These are phyloP conservation scores for Stenichneumon culpator DNA, from an alignment of 2,888 invertebrate species.

Conservation along the genomic window DNA sequence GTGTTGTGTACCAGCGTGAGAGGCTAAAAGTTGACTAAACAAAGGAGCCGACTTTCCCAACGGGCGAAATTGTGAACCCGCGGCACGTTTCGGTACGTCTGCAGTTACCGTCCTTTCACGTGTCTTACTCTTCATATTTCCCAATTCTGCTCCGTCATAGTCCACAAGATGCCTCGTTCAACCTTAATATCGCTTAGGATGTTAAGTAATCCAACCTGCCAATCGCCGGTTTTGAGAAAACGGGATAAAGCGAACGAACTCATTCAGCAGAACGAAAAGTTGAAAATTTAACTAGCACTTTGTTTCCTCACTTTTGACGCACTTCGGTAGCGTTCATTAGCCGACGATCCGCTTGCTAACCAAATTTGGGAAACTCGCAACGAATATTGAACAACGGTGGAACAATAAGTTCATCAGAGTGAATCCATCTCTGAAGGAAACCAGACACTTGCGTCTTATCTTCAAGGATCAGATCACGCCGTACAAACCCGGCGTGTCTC, in stretches of 20 bases:
- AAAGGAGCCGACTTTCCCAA: neutral
- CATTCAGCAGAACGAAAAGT: neutral
- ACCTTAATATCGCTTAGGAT: neutral
- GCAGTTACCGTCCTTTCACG: neutral
- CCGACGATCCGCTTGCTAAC: neutral
- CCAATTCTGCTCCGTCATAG: neutral
- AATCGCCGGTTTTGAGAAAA: neutral
- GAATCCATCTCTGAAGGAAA: neutral
- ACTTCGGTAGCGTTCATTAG: neutral
- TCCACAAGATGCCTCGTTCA: neutral
- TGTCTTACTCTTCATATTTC: neutral
- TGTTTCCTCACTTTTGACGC: neutral
- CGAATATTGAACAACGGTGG: neutral
- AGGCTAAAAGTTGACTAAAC: neutral
- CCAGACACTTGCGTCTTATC: constrained; percentile 11
- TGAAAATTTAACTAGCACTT: no score
- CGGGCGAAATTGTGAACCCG: neutral
- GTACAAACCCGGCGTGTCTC: neutral
- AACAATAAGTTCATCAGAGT: neutral
- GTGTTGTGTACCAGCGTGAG: neutral
- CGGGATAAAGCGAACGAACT: no score
- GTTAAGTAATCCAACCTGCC: constrained; percentile 18
- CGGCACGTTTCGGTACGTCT: neutral
- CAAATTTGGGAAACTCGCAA: neutral
- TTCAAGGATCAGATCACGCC: constrained; percentile 3